Conservation (phyloP, 64 coral and sea anemone species). For the Pachyseris speciosa region DNA sequence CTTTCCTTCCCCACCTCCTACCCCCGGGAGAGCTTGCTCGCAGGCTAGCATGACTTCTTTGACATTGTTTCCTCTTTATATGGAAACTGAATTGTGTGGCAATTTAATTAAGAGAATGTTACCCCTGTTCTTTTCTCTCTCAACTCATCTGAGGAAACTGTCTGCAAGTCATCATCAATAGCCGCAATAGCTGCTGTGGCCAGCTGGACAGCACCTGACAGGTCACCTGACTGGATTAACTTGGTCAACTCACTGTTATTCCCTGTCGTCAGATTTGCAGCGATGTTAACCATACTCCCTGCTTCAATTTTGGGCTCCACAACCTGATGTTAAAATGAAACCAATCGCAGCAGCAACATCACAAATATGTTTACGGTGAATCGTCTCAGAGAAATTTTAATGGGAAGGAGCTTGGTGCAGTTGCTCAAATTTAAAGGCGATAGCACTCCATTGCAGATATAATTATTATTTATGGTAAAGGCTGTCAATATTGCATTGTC, state of each 20-base stretch:
- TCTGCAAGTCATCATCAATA: background rate
- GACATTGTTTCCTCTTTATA: too few species aligned
- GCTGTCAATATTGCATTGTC: too few species aligned
- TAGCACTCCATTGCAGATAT: too few species aligned
- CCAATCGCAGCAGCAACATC: background rate
- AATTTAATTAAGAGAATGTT: too few species aligned
- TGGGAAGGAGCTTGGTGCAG: too few species aligned
- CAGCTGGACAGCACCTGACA: background rate
- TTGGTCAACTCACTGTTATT: constrained; percentile 9
- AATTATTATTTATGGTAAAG: too few species aligned
- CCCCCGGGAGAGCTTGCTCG: too few species aligned
- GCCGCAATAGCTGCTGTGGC: constrained; percentile 16
- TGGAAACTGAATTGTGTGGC: too few species aligned
- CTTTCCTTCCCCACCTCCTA: too few species aligned
- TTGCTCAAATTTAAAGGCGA: too few species aligned
- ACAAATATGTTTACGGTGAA: background rate
- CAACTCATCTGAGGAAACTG: background rate
- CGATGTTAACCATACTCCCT: background rate
- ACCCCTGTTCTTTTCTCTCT: background rate
- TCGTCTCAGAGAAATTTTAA: too few species aligned
- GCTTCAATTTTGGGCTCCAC: background rate
- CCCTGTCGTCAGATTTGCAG: background rate
- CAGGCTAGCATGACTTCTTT: too few species aligned
- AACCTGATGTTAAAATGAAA: background rate
- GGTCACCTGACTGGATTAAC: constrained; percentile 33